A percentile compares a stretch with the other conserved stretches of the same genome.
Conservation (phyloP, 37 sponge, comb jelly and placozoan genomes). For the Halisarca cf. caerulea region DNA sequence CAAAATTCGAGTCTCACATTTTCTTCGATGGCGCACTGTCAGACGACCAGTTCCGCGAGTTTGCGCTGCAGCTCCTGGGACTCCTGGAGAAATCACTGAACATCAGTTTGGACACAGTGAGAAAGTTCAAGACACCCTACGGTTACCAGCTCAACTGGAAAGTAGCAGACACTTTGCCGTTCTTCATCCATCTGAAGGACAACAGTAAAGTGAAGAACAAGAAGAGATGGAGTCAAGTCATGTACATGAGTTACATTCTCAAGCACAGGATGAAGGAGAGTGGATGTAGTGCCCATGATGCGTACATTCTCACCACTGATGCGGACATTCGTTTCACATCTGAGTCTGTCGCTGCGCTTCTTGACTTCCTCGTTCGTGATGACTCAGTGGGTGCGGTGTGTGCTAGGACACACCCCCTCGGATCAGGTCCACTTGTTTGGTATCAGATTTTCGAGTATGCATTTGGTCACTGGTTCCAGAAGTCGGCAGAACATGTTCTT, state of each 20-base stretch:
- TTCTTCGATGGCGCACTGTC: constrained; percentile 80
- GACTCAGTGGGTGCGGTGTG: constrained; percentile 80
- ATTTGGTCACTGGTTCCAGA: constrained; percentile 87
- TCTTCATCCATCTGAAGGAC: constrained; percentile 81
- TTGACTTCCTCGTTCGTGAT: constrained; percentile 76
- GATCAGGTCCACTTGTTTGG: constrained; percentile 82
- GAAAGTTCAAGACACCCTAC: constrained; percentile 70
- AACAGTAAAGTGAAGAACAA: constrained; percentile 74
- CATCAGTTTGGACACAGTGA: constrained; percentile 27
- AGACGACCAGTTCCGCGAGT: constrained; percentile 53
- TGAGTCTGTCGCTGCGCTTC: constrained; percentile 70
- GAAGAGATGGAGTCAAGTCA: constrained; percentile 92
- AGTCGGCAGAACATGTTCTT: constrained; percentile 79
- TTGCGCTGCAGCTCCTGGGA: constrained; percentile 71
- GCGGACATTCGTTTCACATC: constrained; percentile 88
- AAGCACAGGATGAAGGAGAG: constrained; percentile 48
- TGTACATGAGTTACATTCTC: constrained; percentile 92
- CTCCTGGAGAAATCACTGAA: constrained; percentile 59
- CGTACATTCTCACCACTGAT: constrained; percentile 94
- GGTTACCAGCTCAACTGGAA: constrained; percentile 71
- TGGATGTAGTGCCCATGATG: constrained; percentile 32
- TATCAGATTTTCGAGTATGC: constrained; percentile 92
- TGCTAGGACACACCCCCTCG: constrained; percentile 86
- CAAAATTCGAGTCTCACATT: constrained; percentile 77
- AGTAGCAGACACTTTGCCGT: constrained; percentile 40